Evolutionary conservation across 35 echinoderm and acorn worm species (phyloP), one percentile per base, ranked within the genome.

Genomic region (Strongylocentrotus purpuratus): DNA sequence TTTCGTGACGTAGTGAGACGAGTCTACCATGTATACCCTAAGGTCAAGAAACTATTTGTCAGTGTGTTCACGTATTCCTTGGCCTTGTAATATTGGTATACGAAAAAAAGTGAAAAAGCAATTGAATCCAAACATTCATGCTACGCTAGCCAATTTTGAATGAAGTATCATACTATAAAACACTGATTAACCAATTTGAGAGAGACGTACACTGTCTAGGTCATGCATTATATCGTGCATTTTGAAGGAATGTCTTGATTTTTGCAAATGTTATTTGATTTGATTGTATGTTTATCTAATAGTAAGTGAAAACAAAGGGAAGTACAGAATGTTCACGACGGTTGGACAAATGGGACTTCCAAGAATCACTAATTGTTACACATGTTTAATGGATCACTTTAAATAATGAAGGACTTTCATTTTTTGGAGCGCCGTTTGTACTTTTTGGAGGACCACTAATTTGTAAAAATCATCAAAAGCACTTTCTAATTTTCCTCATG

Each of bases 101-200:
- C 65, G 65, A 22, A 78, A 18, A 22, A 78, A 78, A 78, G 65
- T 78, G 7, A 28, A n/a, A 78, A 78, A 78, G 7, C 22, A 78
- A 78, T 78, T 78, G 65, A 78, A 78, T 78, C 65, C 65, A 78
- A 78, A 78, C 65, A 78, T 78, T 78, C 65, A 78, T 78, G 65
- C 65, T 78, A 78, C 28, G 65, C 22, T 78, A 78, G 65, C 28
- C 65, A 78, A 78, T 78, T 70, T 78, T 78, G 65, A 78, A 78
- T 78, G 65, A n/a, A 78, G 65, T n/a, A 78, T 78, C 65, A 78
- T 78, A 78, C 65, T 78, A 78, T 78, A 7, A 28, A 78, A 28
- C 20, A 28, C 28, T 78, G 20, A 78, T 78, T 28, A 28, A 3
- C 65, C 65, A 78, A 78, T 78, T 78, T 78, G 7, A n/a, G 65